Conservation (phyloP, 2,888 invertebrate genomes). For the Azorinus chamasolen region DNA sequence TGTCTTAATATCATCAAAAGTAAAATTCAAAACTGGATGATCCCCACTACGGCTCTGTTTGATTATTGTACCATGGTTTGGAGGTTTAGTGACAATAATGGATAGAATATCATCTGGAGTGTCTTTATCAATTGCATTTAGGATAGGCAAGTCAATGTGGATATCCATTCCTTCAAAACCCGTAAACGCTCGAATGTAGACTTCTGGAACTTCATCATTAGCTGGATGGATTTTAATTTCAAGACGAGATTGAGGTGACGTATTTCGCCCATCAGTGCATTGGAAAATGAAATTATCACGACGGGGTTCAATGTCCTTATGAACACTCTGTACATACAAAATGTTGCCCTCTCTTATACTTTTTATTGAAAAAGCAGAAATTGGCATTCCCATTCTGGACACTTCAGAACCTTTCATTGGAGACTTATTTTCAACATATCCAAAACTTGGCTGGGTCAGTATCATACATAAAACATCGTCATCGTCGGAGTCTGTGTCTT, state of each 20-base stretch:
- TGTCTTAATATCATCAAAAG: conserved; percentile 81
- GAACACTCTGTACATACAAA: conserved; percentile 86
- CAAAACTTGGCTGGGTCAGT: conserved; percentile 81
- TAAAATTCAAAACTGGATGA: conserved; percentile 80
- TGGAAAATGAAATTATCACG: conserved; percentile 81
- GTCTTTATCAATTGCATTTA: conserved; percentile 84
- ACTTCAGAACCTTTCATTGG: conserved; percentile 84
- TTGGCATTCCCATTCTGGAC: conserved; percentile 79
- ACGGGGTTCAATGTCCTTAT: conserved; percentile 84
- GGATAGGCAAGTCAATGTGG: conserved; percentile 84
- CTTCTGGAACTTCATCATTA: conserved; percentile 86
- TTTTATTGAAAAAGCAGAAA: conserved; percentile 83
- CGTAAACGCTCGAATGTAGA: conserved; percentile 84
- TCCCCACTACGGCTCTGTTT: conserved; percentile 81
- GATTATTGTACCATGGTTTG: conserved; percentile 83
- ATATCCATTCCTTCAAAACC: conserved; percentile 86
- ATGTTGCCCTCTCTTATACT: conserved; percentile 80
- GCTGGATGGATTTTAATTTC: conserved; percentile 81
- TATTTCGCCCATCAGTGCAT: conserved; percentile 85
- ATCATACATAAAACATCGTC: conserved; percentile 83
- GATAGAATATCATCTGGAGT: conserved; percentile 81
- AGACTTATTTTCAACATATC: conserved; percentile 85
- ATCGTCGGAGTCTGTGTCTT: conserved; percentile 83
- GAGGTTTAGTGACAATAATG: conserved; percentile 80
- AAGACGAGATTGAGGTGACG: conserved; percentile 77